phyloP scores from a whole-genome alignment of 1,140 invertebrate species.

The Trichonephila inaurata region DNA sequence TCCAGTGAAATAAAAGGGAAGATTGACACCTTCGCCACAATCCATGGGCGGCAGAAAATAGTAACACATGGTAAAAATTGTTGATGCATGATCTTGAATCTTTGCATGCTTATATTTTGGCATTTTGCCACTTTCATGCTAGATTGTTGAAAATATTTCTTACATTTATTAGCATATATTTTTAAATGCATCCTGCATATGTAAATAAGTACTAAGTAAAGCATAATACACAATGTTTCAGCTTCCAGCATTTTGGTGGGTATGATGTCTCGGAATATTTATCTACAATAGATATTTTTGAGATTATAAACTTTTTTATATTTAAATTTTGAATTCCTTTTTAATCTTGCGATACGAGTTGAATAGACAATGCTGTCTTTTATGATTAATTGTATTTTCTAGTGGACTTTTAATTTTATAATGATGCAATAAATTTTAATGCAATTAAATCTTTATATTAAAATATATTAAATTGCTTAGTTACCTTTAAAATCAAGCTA shows the following conservation, averaged over 20 bases:
- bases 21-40: background rate
- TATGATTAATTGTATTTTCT: too few species aligned
- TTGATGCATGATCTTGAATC: constrained; percentile 72
- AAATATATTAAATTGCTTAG: too few species aligned
- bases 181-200: background rate
- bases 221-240: constrained; percentile 27
- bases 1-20: constrained; percentile 43
- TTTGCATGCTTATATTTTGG: constrained; percentile 71
- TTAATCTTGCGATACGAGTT: too few species aligned
- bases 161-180: background rate
- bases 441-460: too few species aligned
- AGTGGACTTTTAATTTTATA: too few species aligned
- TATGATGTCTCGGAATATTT: background rate
- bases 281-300: background rate
- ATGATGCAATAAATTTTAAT: too few species aligned
- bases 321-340: too few species aligned
- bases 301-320: too few species aligned
- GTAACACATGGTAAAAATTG: constrained; percentile 68
- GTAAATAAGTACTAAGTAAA: background rate
- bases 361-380: too few species aligned
- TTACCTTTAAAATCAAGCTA: too few species aligned
- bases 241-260: constrained; percentile 76
- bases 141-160: constrained; percentile 24
- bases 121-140: constrained; percentile 42
- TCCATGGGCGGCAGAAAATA: constrained; percentile 10